These are phyloP conservation scores for Arge pagana DNA, from an alignment of 2,888 invertebrate species.

Conservation along the genomic window DNA sequence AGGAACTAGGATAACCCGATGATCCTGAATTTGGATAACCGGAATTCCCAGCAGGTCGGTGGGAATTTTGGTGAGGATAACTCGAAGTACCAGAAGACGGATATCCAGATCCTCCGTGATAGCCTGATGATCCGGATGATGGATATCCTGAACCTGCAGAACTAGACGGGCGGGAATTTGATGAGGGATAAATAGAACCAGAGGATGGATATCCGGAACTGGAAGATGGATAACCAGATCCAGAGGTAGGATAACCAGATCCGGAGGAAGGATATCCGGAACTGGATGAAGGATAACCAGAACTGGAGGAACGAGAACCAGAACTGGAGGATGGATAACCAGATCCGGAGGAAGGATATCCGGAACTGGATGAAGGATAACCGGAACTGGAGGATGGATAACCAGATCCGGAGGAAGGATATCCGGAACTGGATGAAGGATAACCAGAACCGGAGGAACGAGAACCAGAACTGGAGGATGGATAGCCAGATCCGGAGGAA, in stretches of 20 bases:
- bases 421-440: slow-evolving; percentile 24
- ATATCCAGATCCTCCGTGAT: slow-evolving; percentile 25
- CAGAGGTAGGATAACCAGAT: not conserved
- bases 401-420: slow-evolving; percentile 12
- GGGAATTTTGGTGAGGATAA: slow-evolving; percentile 29
- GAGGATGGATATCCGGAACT: slow-evolving; percentile 23
- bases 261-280: no score
- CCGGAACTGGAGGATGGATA: slow-evolving; percentile 25
- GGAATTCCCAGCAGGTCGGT: slow-evolving; percentile 25
- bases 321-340: slow-evolving; percentile 23
- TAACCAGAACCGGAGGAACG: slow-evolving; percentile 20
- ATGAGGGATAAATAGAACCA: slow-evolving; percentile 33
- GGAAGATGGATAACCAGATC: not conserved
- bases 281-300: slow-evolving; percentile 24
- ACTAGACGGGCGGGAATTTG: no score
- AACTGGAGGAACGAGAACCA: slow-evolving; percentile 22
- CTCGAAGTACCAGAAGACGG: slow-evolving; percentile 22
- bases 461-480: slow-evolving; percentile 23
- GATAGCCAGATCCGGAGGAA: slow-evolving; percentile 22
- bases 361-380: slow-evolving; percentile 26
- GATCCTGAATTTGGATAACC: slow-evolving; percentile 28
- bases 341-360: slow-evolving; percentile 22
- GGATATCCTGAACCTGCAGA: slow-evolving; percentile 32
- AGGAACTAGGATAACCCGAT: slow-evolving; percentile 24
- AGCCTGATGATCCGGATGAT: slow-evolving; percentile 15